Percentiles rank a stretch among this genome's conserved stretches.
phyloP scores from a whole-genome alignment of 2,797 vertebrate species.

The Coregonus sp. region DNA sequence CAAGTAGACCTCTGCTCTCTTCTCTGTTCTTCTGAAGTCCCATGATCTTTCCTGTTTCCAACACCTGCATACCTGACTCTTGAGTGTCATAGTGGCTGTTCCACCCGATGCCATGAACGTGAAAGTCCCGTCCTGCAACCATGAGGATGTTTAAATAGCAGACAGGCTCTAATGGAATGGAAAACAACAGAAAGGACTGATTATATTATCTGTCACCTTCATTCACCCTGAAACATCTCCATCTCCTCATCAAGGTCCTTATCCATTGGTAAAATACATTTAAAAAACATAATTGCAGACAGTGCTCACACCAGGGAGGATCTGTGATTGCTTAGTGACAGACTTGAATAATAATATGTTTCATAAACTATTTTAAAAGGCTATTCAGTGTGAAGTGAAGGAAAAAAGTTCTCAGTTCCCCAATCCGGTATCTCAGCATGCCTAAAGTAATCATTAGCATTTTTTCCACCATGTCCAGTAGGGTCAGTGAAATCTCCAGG shows the following conservation, averaged over 20 bases:
- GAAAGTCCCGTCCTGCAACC: slow-evolving; percentile 55
- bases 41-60: slow-evolving; percentile 39
- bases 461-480: neutral
- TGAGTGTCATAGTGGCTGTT: slow-evolving; percentile 39
- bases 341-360: neutral
- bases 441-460: neutral
- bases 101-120: slow-evolving; percentile 39
- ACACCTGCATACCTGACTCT: slow-evolving; percentile 56
- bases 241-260: neutral
- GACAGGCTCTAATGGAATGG: slow-evolving; percentile 10
- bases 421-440: no score
- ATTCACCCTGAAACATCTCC: neutral
- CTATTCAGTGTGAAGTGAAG: no score
- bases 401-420: no score
- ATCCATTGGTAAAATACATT: neutral
- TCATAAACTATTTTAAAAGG: neutral
- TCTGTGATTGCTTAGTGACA: neutral
- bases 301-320: neutral
- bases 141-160: slow-evolving; percentile 15
- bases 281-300: no score
- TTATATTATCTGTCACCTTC: neutral
- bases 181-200: neutral
- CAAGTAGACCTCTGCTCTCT: slow-evolving; percentile 42
- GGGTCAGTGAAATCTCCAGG: neutral
- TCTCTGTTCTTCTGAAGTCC: slow-evolving; percentile 47